These are phyloP conservation scores for Sylvia atricapilla DNA, from an alignment of 2,113 vertebrate genomes.

Conservation along the genomic window DNA sequence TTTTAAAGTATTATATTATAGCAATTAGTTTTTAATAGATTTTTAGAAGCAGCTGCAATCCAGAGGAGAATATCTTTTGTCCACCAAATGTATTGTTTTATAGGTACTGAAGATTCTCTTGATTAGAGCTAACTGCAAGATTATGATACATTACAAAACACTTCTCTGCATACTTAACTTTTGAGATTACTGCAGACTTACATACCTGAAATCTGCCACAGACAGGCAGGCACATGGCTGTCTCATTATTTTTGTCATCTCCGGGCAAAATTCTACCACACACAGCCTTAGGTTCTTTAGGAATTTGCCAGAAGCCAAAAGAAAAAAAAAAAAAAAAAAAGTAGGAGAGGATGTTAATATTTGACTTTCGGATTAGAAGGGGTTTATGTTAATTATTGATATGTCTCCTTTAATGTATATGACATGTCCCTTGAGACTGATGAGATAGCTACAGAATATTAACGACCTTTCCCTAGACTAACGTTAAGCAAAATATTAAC, in stretches of 20 bases:
- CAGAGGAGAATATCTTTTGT: not conserved
- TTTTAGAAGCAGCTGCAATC: not conserved
- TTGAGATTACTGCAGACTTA: not conserved
- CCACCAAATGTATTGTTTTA: not conserved
- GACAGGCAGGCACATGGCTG: not conserved
- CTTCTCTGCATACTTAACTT: not conserved
- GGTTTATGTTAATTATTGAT: conserved; percentile 31
- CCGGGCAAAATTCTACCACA: not conserved
- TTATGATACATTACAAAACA: not conserved
- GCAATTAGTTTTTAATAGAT: not conserved
- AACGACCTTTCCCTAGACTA: not conserved
- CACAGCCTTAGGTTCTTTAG: not conserved
- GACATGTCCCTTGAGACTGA: not conserved
- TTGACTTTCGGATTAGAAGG: not conserved
- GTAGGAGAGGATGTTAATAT: not conserved
- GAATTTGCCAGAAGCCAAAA: not conserved
- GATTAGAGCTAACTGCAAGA: not conserved
- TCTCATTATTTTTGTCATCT: not conserved
- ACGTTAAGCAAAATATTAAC: not conserved
- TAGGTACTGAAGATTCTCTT: not conserved
- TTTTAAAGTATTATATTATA: not conserved
- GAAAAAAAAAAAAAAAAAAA: not conserved
- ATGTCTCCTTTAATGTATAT: conserved; percentile 9
- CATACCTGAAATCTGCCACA: not conserved
- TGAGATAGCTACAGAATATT: not conserved